phyloP scores from a whole-genome alignment of 1,140 invertebrate species.

The Octopus bimaculoides region DNA sequence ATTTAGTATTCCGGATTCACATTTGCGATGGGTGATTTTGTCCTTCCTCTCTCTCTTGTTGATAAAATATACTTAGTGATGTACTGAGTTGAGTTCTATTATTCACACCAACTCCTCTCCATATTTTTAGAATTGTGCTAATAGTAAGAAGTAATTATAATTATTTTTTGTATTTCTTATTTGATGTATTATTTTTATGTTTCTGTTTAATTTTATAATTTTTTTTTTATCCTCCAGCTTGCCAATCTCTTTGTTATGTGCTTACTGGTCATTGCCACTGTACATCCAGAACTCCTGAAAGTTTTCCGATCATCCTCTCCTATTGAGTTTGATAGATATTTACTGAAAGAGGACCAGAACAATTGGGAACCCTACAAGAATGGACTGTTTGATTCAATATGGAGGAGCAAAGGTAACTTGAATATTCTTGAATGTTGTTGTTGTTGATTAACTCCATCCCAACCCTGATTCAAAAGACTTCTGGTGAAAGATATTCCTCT shows the following conservation, averaged over 20 bases:
- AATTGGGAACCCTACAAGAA: slow-evolving; percentile 17
- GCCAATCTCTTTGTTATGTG: slow-evolving; percentile 30
- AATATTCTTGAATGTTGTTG: slow-evolving; percentile 14
- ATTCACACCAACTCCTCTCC: no score
- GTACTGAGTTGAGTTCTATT: no score
- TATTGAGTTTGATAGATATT: slow-evolving; percentile 22
- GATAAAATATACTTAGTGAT: no score
- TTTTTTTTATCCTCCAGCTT: slow-evolving; percentile 28
- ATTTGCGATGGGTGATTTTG: no score
- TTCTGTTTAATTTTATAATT: not conserved
- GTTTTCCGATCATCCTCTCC: slow-evolving; percentile 18
- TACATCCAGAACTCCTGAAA: slow-evolving; percentile 36
- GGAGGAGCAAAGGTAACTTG: slow-evolving; percentile 18
- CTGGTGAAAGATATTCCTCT: no score
- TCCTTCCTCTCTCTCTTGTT: no score
- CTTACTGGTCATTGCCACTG: slow-evolving; percentile 29
- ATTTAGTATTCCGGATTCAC: no score
- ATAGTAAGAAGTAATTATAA: no score
- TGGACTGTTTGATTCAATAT: slow-evolving; percentile 9
- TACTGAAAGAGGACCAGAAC: slow-evolving; percentile 25
- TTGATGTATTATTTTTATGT: no score
- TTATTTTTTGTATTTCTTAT: no score
- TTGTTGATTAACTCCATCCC: not conserved
- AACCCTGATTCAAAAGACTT: not conserved
- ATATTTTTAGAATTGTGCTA: no score